Percentiles rank a stretch among this genome's conserved stretches.
Evolutionary conservation across 2,888 invertebrate genomes (phyloP).

Genomic region (Nemotelus pantherinus): DNA sequence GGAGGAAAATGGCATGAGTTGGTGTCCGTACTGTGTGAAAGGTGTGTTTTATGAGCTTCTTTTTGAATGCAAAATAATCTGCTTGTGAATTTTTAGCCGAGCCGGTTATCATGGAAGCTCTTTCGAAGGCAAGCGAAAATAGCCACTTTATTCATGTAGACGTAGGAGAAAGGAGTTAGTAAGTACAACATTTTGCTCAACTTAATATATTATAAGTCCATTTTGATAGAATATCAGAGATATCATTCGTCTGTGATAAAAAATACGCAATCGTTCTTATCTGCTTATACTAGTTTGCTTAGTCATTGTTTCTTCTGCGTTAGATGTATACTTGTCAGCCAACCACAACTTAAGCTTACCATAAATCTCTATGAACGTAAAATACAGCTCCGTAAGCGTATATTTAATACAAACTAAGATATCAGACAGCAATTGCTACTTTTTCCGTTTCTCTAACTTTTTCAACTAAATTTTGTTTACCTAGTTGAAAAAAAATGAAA

Average conservation of each 20-base stretch:
- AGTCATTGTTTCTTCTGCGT: too few species aligned
- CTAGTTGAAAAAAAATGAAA: too few species aligned
- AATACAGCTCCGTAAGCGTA: background rate
- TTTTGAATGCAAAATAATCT: background rate
- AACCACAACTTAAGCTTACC: too few species aligned
- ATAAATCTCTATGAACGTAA: too few species aligned
- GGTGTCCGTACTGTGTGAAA: slow-evolving; percentile 89
- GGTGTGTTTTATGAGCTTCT: slow-evolving; percentile 67
- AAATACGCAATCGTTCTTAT: too few species aligned
- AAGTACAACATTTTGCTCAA: slow-evolving; percentile 63
- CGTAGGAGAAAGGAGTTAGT: slow-evolving; percentile 81
- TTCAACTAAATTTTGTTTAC: too few species aligned
- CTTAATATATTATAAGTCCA: too few species aligned
- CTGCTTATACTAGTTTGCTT: too few species aligned
- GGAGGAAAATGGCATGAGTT: slow-evolving; percentile 74
- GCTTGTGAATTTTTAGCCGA: slow-evolving; percentile 70
- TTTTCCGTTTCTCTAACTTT: too few species aligned
- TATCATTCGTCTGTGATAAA: too few species aligned
- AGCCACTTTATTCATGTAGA: slow-evolving; percentile 78
- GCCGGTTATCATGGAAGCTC: slow-evolving; percentile 76
- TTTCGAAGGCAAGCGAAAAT: slow-evolving; percentile 71
- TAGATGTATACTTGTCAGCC: too few species aligned
- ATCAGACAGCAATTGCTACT: background rate
- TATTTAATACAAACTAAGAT: slow-evolving; percentile 8
- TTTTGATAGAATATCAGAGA: too few species aligned